A percentile compares a stretch with the other conserved stretches of the same genome.
Evolutionary conservation across 2,888 invertebrate genomes (phyloP).

Genomic region (Dasysyrphus albostriatus): DNA sequence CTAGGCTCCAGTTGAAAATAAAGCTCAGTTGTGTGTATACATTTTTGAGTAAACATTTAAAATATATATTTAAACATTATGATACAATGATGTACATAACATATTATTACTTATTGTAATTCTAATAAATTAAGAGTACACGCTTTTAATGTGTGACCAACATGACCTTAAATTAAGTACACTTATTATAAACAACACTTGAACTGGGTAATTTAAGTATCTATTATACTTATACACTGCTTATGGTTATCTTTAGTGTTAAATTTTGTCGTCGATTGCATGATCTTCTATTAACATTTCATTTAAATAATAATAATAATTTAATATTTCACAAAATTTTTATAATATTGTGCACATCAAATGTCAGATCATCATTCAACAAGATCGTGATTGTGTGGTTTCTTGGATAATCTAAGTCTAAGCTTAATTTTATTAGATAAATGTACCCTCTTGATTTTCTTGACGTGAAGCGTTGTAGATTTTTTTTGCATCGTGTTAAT

Average conservation of each 20-base stretch:
- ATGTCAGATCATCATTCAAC: slow-evolving; percentile 42
- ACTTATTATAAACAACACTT: too few species aligned
- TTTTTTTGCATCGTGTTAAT: slow-evolving; percentile 2
- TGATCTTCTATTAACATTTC: slow-evolving; percentile 17
- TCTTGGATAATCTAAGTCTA: slow-evolving; percentile 37
- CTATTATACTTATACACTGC: neutral
- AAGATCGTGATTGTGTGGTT: slow-evolving; percentile 64
- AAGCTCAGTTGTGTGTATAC: too few species aligned
- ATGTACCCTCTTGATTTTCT: neutral
- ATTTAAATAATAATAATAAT: slow-evolving; percentile 33
- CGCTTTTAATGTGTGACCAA: neutral
- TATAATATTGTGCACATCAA: slow-evolving; percentile 35
- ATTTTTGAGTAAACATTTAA: too few species aligned
- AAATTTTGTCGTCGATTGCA: slow-evolving; percentile 1
- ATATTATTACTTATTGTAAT: too few species aligned
- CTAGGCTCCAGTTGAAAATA: too few species aligned
- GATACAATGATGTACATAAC: too few species aligned
- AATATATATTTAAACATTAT: too few species aligned
- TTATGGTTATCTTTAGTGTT: neutral
- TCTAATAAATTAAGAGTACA: too few species aligned
- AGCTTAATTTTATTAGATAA: slow-evolving; percentile 38
- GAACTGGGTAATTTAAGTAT: neutral
- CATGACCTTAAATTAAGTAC: neutral
- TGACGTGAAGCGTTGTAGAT: neutral
- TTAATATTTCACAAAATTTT: slow-evolving; percentile 6